phyloP scores from a whole-genome alignment of 2,797 vertebrate species.

The Harpagifer antarcticus region DNA sequence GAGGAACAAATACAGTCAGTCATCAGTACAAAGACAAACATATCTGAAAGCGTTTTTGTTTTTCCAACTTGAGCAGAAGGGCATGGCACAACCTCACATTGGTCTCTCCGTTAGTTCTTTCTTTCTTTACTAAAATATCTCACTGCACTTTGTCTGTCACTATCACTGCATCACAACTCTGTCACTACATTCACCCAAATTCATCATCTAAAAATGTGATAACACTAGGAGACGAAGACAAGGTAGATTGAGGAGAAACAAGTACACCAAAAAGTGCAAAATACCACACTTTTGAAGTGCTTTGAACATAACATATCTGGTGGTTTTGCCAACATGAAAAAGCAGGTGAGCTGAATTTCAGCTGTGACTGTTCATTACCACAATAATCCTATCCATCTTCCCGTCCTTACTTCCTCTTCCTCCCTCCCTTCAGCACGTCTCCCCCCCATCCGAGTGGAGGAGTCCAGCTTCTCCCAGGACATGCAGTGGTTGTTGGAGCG shows the following conservation, averaged over 20 bases:
- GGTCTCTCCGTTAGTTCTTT: not conserved
- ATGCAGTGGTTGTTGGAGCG: conserved; percentile 92
- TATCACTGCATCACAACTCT: not conserved
- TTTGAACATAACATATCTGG: conserved; percentile 1
- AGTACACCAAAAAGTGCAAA: conserved; percentile 13
- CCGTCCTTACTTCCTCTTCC: not conserved
- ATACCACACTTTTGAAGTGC: conserved; percentile 4
- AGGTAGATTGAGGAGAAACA: conserved; percentile 8
- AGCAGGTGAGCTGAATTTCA: conserved; percentile 1
- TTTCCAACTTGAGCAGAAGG: conserved; percentile 31
- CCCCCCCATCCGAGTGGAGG: conserved; percentile 91
- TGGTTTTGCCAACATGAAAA: conserved; percentile 3
- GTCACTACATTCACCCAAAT: conserved; percentile 34
- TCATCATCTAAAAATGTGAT: conserved; percentile 1
- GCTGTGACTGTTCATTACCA: conserved; percentile 19
- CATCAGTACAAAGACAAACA: conserved; percentile 38
- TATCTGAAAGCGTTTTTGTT: conserved; percentile 19
- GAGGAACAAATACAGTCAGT: conserved; percentile 12
- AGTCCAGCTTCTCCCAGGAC: conserved; percentile 92
- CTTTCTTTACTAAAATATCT: conserved; percentile 16
- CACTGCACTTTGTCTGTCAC: conserved; percentile 14
- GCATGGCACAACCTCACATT: conserved; percentile 22
- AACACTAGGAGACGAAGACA: conserved; percentile 25
- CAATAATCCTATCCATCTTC: conserved; percentile 9
- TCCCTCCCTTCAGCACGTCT: conserved; percentile 87